Base-by-base conservation (phyloP, 2,797 vertebrate species). In the Taenioides sp. region DNA sequence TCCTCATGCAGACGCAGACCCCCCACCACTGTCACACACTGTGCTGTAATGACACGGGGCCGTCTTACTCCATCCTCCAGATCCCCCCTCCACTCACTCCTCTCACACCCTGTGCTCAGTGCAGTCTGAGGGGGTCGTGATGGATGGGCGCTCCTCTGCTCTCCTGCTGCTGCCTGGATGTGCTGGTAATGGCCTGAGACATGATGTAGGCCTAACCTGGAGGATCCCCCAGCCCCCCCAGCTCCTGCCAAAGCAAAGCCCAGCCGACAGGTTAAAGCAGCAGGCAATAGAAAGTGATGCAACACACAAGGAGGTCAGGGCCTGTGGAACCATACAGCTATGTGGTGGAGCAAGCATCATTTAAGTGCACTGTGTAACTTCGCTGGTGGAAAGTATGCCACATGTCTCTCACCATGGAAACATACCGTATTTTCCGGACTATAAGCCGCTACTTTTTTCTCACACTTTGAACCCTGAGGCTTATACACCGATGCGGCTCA, bases 161-260 rank as follows among this genome's bases (percentile, higher is more conserved):
- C 22, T 57, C 54, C 85, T 71, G n/a, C 72, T 86, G 86, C 88
- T 86, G 16, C 58, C 68, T 69, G 61, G 84, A 83, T 91, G 87
- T 84, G 86, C 86, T 77, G 79, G 84, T 92, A 92, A 94, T 93
- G 91, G 87, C 77, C 86, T 91, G 90, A 92, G 92, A 93, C 88
- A 85, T 73, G 88, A 93, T 92, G 83, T 79, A 72, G 79, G 86
- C 84, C 77, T 76, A 85, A 83, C 84, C 76, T 72, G 58, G 77
- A 72, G 78, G 75, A 78, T 77, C 79, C 75, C 77, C 83, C 58
- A 5, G 43, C 74, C 76, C 64, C 12, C 67, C 31, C 69, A 0
- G 16, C 7, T 27, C 58, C 58, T 65, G 66, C 49, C 16, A 70
- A 78, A 78, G 84, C 82, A 60, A 82, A 70, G 74, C 62, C 76